These are phyloP conservation scores for Cololabis saira DNA, from an alignment of 2,113 vertebrate species.

Conservation along the genomic window DNA sequence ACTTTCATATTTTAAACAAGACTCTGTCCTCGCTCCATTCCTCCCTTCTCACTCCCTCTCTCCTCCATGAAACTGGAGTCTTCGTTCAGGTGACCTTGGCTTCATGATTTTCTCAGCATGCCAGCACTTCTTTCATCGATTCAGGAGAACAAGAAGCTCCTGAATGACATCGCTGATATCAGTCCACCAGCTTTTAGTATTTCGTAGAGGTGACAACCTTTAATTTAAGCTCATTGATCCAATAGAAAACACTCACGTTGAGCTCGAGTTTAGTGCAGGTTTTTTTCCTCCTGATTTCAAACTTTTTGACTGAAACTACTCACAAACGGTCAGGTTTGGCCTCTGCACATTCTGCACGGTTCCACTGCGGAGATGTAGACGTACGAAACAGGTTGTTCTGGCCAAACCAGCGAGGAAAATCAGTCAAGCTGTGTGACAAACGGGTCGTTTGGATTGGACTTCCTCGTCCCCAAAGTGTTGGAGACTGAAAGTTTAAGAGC, in stretches of 20 bases:
- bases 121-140: slow-evolving; percentile 61
- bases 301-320: background rate
- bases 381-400: slow-evolving; percentile 43
- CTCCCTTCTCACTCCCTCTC: slow-evolving; percentile 1
- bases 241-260: too few species aligned
- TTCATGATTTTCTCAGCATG: slow-evolving; percentile 50
- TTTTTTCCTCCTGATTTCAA: too few species aligned
- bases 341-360: slow-evolving; percentile 10
- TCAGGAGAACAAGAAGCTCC: slow-evolving; percentile 16
- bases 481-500: slow-evolving; percentile 39
- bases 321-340: background rate
- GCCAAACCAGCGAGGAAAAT: slow-evolving; percentile 38
- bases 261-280: too few species aligned
- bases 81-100: slow-evolving; percentile 60
- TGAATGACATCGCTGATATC: background rate
- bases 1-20: slow-evolving; percentile 1
- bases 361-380: slow-evolving; percentile 18
- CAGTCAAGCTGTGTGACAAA: slow-evolving; percentile 18
- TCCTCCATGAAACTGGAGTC: slow-evolving; percentile 58
- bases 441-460: background rate
- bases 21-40: slow-evolving; percentile 26
- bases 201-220: too few species aligned
- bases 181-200: too few species aligned
- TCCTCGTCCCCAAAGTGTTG: slow-evolving; percentile 15
- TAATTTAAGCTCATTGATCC: too few species aligned